phyloP scores from a whole-genome alignment of 2,888 invertebrate genomes.

The Erebia palarica region DNA sequence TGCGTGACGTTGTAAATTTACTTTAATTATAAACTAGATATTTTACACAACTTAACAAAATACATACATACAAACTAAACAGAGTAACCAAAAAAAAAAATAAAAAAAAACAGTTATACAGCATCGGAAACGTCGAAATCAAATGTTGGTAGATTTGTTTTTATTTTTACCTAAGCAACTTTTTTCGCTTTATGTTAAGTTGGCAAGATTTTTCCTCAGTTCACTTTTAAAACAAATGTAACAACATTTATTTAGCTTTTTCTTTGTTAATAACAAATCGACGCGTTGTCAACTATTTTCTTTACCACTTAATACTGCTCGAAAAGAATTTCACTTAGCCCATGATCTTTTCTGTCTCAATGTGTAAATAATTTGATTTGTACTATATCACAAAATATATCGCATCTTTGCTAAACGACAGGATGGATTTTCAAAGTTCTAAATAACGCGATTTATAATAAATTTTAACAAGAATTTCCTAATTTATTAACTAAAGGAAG shows the following conservation, averaged over 20 bases:
- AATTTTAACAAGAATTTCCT: constrained; percentile 40
- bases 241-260: constrained; percentile 12
- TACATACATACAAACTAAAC: constrained; percentile 80
- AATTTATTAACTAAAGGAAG: constrained; percentile 36
- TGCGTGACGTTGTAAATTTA: constrained; percentile 75
- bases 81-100: constrained; percentile 72
- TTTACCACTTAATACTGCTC: constrained; percentile 66
- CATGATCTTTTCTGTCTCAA: constrained; percentile 48
- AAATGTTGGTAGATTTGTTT: constrained; percentile 35
- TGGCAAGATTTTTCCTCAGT: constrained; percentile 43
- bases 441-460: constrained; percentile 28
- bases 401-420: constrained; percentile 45
- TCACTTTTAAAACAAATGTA: constrained; percentile 31
- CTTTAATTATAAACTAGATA: constrained; percentile 76
- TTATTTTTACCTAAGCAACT: constrained; percentile 16
- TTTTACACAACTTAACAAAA: constrained; percentile 83
- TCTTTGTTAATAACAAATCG: constrained; percentile 16
- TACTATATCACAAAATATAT: constrained; percentile 75
- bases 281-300: constrained; percentile 43
- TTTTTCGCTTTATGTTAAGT: constrained; percentile 21
- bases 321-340: constrained; percentile 53
- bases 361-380: constrained; percentile 68
- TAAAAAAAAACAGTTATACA: constrained; percentile 62
- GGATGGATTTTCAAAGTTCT: constrained; percentile 39
- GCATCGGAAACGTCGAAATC: constrained; percentile 48